phyloP scores from a whole-genome alignment of 2,113 vertebrate species.

The Alouatta palliata region DNA sequence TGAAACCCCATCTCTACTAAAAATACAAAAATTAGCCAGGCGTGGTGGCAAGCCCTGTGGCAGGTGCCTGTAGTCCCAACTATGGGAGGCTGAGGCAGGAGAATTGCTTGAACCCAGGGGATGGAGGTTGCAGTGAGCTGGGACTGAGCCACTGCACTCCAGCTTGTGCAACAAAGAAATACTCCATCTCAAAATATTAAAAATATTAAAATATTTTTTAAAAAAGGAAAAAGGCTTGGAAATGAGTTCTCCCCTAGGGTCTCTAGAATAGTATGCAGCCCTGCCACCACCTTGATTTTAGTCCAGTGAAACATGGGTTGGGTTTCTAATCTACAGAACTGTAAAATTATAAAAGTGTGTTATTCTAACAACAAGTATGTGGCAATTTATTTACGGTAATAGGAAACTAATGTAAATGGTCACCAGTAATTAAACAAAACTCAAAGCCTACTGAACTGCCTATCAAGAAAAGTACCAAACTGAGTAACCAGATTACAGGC shows the following conservation, averaged over 20 bases:
- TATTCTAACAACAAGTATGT: background rate
- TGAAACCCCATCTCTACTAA: too few relatives aligned
- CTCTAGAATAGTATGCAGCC: background rate
- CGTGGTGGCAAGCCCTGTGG: too few relatives aligned
- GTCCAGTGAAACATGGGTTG: background rate
- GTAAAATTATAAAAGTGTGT: background rate
- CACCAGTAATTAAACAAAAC: background rate
- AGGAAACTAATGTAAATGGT: background rate
- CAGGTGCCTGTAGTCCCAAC: too few relatives aligned
- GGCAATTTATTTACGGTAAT: background rate
- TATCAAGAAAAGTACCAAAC: conserved; percentile 6
- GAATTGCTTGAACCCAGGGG: too few relatives aligned
- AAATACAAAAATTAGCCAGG: too few relatives aligned
- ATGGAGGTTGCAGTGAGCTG: too few relatives aligned
- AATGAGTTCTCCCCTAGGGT: background rate
- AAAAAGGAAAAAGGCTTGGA: background rate
- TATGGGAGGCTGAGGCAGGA: too few relatives aligned
- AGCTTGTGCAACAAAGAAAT: too few relatives aligned
- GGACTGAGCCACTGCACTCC: too few relatives aligned
- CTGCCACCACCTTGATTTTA: background rate
- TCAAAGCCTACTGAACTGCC: background rate
- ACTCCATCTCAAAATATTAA: too few relatives aligned
- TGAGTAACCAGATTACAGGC: background rate
- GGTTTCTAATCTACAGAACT: background rate
- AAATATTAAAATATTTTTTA: too few relatives aligned